Base-by-base conservation (phyloP, 2,797 vertebrate species). In the Crenichthys baileyi region DNA sequence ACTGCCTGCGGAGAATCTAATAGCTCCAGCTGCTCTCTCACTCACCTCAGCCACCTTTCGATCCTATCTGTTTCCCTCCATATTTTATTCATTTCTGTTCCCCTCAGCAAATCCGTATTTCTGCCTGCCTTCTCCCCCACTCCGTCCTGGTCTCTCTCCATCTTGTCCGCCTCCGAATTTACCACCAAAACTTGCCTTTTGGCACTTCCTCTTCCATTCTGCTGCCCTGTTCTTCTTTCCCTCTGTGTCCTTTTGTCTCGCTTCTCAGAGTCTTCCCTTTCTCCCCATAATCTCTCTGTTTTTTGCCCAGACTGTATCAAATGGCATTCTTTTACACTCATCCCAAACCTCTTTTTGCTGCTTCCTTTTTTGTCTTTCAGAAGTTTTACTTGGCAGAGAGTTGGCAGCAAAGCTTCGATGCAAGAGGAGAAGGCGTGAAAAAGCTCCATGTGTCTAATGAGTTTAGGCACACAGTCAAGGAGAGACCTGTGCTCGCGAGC, bases 31-130 rank as follows among this genome's bases (percentile, higher is more conserved):
- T 79, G 87, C 87, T 90, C 89, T 79, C 88, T 90, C 86, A 76
- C 88, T 92, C 89, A 86, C 90, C 90, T 90, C 81, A 11, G 83
- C 90, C 89, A 87, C 89, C 85, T 91, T 92, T 90, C 78, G 63
- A 87, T 91, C 80, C 80, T 85, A 89, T 90, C 89, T 83, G 76
- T 89, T 83, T 89, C 71, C 76, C 70, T 90, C 85, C 88, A 93
- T 93, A 90, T 93, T 92, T 93, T 89, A 90, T 93, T 92, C 75
- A 90, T 93, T 87, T 90, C 81, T 86, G 85, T 88, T 86, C 86
- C 86, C 80, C 77, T 88, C 89, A 86, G 90, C 83, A 91, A 75
- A 86, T 88, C 83, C 80, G 18, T 87, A 86, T 88, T 85, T 91
- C 85, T 87, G 78, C 70, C 70, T 76, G 82, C 75, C 79, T 79